A percentile compares a stretch with the other conserved stretches of the same genome.
Conservation (phyloP, 2,797 vertebrate genomes). For the Remorina albescens region DNA sequence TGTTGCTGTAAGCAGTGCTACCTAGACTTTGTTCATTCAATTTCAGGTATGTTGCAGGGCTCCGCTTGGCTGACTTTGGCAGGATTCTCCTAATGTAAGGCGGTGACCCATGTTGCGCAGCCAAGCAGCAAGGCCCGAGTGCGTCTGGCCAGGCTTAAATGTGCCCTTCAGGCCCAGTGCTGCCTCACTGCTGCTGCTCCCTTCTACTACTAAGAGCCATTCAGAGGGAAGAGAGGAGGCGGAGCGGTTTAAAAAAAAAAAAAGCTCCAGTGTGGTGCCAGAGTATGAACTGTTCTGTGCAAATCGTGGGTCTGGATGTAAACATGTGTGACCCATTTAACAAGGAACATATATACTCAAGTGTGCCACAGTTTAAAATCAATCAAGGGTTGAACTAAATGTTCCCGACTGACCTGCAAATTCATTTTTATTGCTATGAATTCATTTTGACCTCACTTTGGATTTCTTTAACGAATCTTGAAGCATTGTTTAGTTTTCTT, state of each 20-base stretch:
- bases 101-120: conserved; percentile 85
- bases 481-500: neutral
- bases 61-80: conserved; percentile 76
- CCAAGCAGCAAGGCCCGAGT: conserved; percentile 82
- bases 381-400: neutral
- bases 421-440: neutral
- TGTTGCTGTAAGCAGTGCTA: conserved; percentile 18
- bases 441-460: neutral
- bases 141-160: conserved; percentile 85
- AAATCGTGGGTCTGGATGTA: conserved; percentile 44
- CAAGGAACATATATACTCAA: conserved; percentile 2
- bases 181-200: conserved; percentile 71
- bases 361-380: neutral
- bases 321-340: conserved; percentile 36
- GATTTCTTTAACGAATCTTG: too few species aligned
- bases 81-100: conserved; percentile 83
- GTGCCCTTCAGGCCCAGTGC: conserved; percentile 82
- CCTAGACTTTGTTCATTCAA: conserved; percentile 63
- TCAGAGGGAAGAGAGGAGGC: conserved; percentile 47
- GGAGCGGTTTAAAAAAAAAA: conserved; percentile 25
- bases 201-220: conserved; percentile 67
- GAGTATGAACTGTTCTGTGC: conserved; percentile 48
- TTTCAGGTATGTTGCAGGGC: conserved; percentile 79
- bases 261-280: conserved; percentile 44
- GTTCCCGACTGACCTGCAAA: neutral